Base-by-base conservation (phyloP, 2,888 invertebrate genomes). In the Microplitis deprimator region DNA sequence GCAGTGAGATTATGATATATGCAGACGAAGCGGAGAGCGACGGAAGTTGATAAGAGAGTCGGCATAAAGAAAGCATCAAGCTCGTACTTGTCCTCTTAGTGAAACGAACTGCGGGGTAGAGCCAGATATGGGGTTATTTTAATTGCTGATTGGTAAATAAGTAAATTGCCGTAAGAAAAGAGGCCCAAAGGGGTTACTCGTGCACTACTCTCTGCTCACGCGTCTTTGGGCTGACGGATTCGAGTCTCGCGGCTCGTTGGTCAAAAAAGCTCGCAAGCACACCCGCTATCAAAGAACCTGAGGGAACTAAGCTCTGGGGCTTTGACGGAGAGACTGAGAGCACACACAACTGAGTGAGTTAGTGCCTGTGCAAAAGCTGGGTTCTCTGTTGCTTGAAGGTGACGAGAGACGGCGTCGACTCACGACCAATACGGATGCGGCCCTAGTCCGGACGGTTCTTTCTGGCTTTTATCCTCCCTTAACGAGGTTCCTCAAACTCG, bases 91-190 rank as follows among this genome's bases (percentile, higher is more conserved):
- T 64, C 5, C 61, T 50, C 38, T 10, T 5, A 29, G 20, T 73
- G 62, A 16, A 68, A 77, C 16, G 16, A 67, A 10, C 16, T 50
- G 17, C n/a, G n/a, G 8, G 6, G 17, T 20, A 10, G 17, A 50
- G 16, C 13, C 39, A 41, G 74, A 50, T 29, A 29, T 29, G 79
- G n/a, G 59, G 76, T 78, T 50, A 50, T 86, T 85, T 85, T 87
- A 88, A 87, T 88, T 88, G 85, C 84, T 83, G 85, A 87, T 86
- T 85, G 85, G 83, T 81, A 85, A 85, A 86, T 84, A 84, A 85
- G 85, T 86, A 84, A 87, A 86, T 85, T 87, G 84, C 84, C 85
- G 85, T 83, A 83, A 84, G 82, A 81, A 85, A 83, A 81, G 81
- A 80, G 73, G 78, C 72, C 61, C 72, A 69, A 70, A 77, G 68